A percentile compares a stretch with the other conserved stretches of the same genome.
Evolutionary conservation across 35 echinoderm and acorn worm species (phyloP).

Genomic region (Heliocidaris erythrogramma): DNA sequence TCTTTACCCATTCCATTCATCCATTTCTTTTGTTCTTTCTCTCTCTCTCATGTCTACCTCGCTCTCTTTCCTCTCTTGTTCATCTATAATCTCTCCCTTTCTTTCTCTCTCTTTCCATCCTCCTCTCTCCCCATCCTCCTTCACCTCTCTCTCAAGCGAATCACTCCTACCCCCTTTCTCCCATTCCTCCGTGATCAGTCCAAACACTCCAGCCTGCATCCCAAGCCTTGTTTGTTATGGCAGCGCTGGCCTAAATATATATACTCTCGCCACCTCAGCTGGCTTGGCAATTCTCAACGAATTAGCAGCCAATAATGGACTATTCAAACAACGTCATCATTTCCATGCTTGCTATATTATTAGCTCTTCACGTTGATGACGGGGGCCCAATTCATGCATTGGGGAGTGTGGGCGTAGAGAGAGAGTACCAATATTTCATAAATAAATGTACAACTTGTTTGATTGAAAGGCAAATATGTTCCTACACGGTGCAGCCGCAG

Average conservation of each 20-base stretch:
- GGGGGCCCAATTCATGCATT: neutral
- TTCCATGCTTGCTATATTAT: neutral
- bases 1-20: no score
- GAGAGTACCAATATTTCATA: neutral
- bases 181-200: neutral
- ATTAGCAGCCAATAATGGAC: neutral
- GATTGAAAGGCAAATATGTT: neutral
- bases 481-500: neutral
- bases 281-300: neutral
- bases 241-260: conserved; percentile 9
- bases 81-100: neutral
- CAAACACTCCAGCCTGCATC: neutral
- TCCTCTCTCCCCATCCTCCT: neutral
- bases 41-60: neutral
- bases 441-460: neutral
- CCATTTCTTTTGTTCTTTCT: neutral
- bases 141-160: neutral
- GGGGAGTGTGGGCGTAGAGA: neutral
- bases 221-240: neutral
- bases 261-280: conserved; percentile 8
- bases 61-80: neutral
- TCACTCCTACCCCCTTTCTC: neutral
- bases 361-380: neutral
- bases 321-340: neutral
- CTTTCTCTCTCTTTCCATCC: neutral